A percentile compares a stretch with the other conserved stretches of the same genome.
Conservation (phyloP, 2,797 vertebrate genomes). For the Ctenochaetus hawaiiensis region DNA sequence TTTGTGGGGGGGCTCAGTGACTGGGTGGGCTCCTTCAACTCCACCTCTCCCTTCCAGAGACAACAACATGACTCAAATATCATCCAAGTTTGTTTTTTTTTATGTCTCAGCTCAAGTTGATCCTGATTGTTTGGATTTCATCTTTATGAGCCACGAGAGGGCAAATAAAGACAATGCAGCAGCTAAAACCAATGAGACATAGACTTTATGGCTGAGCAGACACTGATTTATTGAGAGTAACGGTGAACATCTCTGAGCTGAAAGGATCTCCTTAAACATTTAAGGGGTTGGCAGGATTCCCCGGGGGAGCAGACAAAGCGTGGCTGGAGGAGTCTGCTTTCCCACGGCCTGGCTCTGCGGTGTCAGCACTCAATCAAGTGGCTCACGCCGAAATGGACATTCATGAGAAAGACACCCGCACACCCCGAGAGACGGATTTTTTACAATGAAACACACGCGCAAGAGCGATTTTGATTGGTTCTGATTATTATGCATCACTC, state of each 20-base stretch:
- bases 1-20: conserved; percentile 65
- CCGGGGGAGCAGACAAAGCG: conserved; percentile 76
- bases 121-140: conserved; percentile 31
- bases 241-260: conserved; percentile 61
- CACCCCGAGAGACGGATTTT: conserved; percentile 43
- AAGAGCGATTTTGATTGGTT: conserved; percentile 16
- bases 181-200: conserved; percentile 47
- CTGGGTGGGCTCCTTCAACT: conserved; percentile 74
- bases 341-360: conserved; percentile 82
- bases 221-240: conserved; percentile 61
- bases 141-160: conserved; percentile 18
- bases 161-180: conserved; percentile 22
- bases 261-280: conserved; percentile 77
- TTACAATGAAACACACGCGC: conserved; percentile 34
- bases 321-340: conserved; percentile 78
- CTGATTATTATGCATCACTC: background rate
- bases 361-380: conserved; percentile 81
- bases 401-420: conserved; percentile 53
- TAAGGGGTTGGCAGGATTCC: conserved; percentile 76
- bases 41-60: conserved; percentile 78
- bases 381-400: conserved; percentile 66
- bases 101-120: conserved; percentile 36
- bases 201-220: conserved; percentile 46
- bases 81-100: conserved; percentile 47
- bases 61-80: conserved; percentile 69